Percentiles rank a stretch among this genome's conserved stretches.
Conservation (phyloP, 2,113 vertebrate species). For the Propithecus coquereli region DNA sequence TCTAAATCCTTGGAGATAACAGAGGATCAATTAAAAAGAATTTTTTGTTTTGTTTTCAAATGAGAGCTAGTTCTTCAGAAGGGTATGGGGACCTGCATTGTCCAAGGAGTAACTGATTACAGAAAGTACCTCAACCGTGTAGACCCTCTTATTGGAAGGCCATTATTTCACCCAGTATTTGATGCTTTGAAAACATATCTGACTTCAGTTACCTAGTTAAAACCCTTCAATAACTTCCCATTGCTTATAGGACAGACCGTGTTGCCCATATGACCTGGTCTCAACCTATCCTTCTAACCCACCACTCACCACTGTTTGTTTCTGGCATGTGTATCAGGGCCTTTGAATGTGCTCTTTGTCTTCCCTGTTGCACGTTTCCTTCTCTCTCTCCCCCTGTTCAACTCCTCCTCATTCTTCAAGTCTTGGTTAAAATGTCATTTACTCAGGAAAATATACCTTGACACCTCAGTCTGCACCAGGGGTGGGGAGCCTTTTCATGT, state of each 20-base stretch:
- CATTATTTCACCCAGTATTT: not conserved
- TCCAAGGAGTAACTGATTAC: not conserved
- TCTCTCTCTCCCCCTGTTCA: not conserved
- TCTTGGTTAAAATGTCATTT: not conserved
- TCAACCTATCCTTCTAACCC: not conserved
- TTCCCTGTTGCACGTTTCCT: not conserved
- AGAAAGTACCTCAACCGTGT: not conserved
- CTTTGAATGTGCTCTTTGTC: not conserved
- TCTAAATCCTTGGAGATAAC: not conserved
- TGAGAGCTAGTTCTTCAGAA: not conserved
- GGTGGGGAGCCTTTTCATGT: no score
- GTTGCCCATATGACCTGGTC: not conserved
- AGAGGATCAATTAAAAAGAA: not conserved
- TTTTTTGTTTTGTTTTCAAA: not conserved
- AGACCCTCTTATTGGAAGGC: not conserved
- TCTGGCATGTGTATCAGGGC: not conserved
- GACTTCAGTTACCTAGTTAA: not conserved
- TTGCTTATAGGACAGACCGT: not conserved
- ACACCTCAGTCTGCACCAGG: not conserved
- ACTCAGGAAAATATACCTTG: not conserved
- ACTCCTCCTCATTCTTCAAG: not conserved
- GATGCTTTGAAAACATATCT: not conserved
- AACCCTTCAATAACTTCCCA: not conserved
- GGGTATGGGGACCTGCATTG: not conserved
- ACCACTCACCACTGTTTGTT: not conserved